These are phyloP conservation scores for Chorisops tibialis DNA, from an alignment of 2,888 invertebrate species.

Conservation along the genomic window DNA sequence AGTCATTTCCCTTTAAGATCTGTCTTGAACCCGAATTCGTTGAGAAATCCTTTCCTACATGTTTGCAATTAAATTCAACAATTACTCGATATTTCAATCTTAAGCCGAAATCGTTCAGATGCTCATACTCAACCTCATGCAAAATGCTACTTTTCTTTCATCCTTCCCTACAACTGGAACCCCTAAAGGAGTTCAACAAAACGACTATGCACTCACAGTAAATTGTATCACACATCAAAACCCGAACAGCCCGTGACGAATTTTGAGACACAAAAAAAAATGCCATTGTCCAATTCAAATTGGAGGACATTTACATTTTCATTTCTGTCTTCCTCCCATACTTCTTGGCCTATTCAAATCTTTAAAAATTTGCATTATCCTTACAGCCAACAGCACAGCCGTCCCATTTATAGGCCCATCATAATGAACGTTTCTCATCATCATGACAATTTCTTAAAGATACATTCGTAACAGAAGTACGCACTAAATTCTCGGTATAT, in stretches of 20 bases:
- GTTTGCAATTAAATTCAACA: too few relatives aligned
- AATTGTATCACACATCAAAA: conserved; percentile 16
- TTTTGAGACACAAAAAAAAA: background rate
- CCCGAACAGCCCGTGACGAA: background rate
- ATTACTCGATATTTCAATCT: too few relatives aligned
- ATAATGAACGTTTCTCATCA: conserved; percentile 15
- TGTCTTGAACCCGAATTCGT: too few relatives aligned
- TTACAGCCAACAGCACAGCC: background rate
- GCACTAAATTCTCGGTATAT: background rate
- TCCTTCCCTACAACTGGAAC: too few relatives aligned
- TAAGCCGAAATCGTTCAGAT: too few relatives aligned
- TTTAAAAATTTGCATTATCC: conserved; percentile 16
- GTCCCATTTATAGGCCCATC: conserved; percentile 9
- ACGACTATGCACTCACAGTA: background rate
- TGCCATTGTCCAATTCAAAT: conserved; percentile 11
- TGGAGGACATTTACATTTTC: background rate
- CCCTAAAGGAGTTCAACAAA: too few relatives aligned
- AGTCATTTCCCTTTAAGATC: too few relatives aligned
- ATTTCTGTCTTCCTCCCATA: background rate
- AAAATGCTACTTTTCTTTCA: too few relatives aligned
- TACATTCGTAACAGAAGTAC: too few relatives aligned
- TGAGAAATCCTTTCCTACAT: too few relatives aligned
- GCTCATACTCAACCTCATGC: too few relatives aligned
- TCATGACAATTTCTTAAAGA: background rate
- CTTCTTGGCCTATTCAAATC: conserved; percentile 7